Evolutionary conservation across 2,113 vertebrate species (phyloP).

Genomic region (Hyperoodon ampullatus): DNA sequence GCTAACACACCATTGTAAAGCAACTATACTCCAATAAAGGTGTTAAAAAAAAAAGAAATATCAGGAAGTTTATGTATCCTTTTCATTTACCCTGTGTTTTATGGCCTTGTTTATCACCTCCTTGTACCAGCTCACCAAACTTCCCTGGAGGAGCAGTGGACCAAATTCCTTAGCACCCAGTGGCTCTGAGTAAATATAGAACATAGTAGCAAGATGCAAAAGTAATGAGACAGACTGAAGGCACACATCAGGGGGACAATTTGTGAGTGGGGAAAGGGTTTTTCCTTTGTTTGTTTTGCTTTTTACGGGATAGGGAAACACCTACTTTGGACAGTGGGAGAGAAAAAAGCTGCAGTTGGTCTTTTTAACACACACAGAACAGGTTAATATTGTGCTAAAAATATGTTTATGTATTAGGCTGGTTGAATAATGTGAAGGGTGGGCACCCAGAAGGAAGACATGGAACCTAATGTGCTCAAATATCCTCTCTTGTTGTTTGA

Average conservation of each 20-base stretch:
- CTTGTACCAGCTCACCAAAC: conserved; percentile 46
- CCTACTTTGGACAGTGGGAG: background rate
- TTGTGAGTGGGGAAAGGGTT: background rate
- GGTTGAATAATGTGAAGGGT: background rate
- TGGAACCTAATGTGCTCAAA: conserved; percentile 1
- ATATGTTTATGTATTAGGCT: background rate
- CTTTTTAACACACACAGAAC: conserved; percentile 13
- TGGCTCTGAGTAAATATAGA: background rate
- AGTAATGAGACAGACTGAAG: background rate
- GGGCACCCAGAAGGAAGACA: background rate
- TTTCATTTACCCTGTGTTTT: conserved; percentile 48
- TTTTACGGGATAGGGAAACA: background rate
- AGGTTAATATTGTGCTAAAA: conserved; percentile 14
- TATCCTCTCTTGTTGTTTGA: conserved; percentile 79
- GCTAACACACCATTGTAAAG: too few relatives aligned
- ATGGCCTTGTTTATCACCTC: conserved; percentile 32
- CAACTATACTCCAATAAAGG: too few relatives aligned
- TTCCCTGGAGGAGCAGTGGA: fast-evolving
- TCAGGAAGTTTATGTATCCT: background rate
- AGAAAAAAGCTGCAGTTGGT: conserved; percentile 14
- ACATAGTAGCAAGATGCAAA: background rate
- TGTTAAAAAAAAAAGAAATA: too few relatives aligned
- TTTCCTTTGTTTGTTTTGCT: background rate
- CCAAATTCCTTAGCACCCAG: conserved; percentile 5
- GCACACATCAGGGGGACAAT: background rate